A percentile compares a stretch with the other conserved stretches of the same genome.
phyloP scores from a whole-genome alignment of 2,113 vertebrate genomes.

The Campylorhamphus procurvoides region DNA sequence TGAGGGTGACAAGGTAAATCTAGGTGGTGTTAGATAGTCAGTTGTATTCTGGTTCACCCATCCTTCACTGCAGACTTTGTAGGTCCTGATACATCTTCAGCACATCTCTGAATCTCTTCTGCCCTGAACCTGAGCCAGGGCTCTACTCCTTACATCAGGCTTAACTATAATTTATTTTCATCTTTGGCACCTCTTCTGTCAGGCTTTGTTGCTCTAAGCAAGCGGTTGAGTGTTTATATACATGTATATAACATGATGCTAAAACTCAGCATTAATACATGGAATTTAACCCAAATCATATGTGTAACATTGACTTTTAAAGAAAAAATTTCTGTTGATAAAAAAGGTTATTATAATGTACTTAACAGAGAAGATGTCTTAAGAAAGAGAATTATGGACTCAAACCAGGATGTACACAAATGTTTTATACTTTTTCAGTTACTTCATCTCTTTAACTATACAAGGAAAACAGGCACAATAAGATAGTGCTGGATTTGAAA shows the following conservation, averaged over 20 bases:
- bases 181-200: neutral
- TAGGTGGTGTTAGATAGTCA: neutral
- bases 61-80: neutral
- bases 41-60: neutral
- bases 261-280: neutral
- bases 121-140: neutral
- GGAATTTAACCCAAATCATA: neutral
- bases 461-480: neutral
- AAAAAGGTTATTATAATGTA: neutral
- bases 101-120: neutral
- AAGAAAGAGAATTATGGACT: neutral
- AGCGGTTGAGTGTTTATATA: neutral
- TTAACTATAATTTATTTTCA: neutral
- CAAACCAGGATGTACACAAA: neutral
- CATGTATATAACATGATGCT: neutral
- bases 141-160: neutral
- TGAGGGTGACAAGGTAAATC: neutral
- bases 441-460: neutral
- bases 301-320: neutral
- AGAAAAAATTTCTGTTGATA: neutral
- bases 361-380: neutral
- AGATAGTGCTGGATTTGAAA: neutral
- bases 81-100: neutral
- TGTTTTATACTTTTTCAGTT: neutral
- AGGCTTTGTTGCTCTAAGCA: neutral